Base-by-base conservation (phyloP, 2,888 invertebrate species). In the Hypena proboscidalis region DNA sequence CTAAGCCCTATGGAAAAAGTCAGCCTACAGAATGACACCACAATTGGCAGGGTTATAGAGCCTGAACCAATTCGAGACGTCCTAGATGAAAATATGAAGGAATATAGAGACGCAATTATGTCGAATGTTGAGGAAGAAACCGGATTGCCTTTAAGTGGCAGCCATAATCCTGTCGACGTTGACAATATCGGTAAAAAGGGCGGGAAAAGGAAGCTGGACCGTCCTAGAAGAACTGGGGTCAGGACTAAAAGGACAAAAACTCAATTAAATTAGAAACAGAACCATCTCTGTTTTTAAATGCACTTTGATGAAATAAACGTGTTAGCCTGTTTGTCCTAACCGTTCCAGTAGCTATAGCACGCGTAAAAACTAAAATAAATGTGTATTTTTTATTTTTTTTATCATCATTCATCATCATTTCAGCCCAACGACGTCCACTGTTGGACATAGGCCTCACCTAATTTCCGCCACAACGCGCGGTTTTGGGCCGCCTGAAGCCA, bases 21-120 rank as follows among this genome's bases (percentile, higher is more conserved):
- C 1, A 39, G 15, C 4, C 46, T 85, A 1, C 73, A 74, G 19
- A 72, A 76, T 30, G 70, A 70, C 1, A 67, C 76, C 0, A 63
- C 67, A 11, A 14, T 74, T 4, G 71, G 74, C 2, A 62, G 62
- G 21, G 57, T 80, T 14, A 52, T 76, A 30, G 62, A 75, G 2
- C 58, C 66, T 0, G 54, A 55, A 3, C 8, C 36, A 1, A 6
- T 10, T 1, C 39, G 35, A 3, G 34, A 26, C 1, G 31, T 49
- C 1, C 70, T 73, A 41, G 73, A 83, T 51, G 36, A 62, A 0
- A 74, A 72, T 4, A 40, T 85, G 15, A 67, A 75, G 25, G 67
- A 83, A 44, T 85, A 86, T 23, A 66, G 70, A 21, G 75, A 80
- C 15, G 83, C 76, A 0, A 34, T 80, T 1, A 29, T 72, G 4